Conservation (phyloP, 2,113 vertebrate species). For the Megatriorchis doriae region DNA sequence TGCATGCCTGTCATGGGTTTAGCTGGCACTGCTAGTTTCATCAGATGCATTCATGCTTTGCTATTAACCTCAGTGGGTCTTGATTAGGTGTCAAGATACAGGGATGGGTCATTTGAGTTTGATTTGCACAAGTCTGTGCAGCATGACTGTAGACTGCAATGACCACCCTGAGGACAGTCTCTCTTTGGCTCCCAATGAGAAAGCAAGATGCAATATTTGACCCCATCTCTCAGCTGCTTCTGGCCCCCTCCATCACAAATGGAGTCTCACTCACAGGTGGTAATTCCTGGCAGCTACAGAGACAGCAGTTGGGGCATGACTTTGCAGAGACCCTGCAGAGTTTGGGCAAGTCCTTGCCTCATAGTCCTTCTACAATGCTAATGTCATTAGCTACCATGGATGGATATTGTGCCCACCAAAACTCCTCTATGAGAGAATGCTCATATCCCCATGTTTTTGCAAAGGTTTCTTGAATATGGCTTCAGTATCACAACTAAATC, state of each 20-base stretch:
- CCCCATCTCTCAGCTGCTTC: neutral
- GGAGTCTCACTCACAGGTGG: neutral
- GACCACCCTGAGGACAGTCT: neutral
- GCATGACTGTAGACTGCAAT: neutral
- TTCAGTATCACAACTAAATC: neutral
- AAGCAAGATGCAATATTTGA: neutral
- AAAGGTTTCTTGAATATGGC: neutral
- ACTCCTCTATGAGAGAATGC: neutral
- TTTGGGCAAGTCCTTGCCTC: neutral
- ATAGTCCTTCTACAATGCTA: neutral
- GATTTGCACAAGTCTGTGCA: neutral
- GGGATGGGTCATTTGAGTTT: neutral
- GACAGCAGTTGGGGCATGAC: neutral
- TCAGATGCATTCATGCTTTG: fast-evolving
- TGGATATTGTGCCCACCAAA: neutral
- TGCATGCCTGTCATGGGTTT: neutral
- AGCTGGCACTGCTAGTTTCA: neutral
- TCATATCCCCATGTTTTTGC: neutral
- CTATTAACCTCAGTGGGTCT: neutral
- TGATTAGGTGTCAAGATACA: neutral
- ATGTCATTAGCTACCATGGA: neutral
- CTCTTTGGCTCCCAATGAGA: neutral
- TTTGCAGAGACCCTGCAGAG: neutral
- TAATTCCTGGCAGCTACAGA: neutral
- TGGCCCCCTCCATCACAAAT: neutral